These are phyloP conservation scores for Pampusana beccarii DNA, from an alignment of 2,113 vertebrate species.

Conservation along the genomic window DNA sequence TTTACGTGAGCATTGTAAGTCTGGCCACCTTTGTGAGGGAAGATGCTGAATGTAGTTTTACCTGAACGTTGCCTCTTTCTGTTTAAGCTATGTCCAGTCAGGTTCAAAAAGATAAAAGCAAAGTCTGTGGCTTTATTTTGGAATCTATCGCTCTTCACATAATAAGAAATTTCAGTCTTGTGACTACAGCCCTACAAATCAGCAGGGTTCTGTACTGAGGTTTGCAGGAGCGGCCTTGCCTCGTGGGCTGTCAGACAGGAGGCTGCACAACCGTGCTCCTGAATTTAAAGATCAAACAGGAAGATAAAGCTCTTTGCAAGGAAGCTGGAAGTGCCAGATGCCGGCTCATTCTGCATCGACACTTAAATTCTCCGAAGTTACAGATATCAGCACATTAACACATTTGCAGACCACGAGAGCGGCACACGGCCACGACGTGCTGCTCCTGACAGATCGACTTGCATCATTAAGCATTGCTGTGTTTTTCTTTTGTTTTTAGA, in stretches of 20 bases:
- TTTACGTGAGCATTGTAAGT: not conserved
- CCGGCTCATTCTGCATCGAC: not conserved
- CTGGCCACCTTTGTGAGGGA: not conserved
- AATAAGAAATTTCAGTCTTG: not conserved
- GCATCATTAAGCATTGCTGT: not conserved
- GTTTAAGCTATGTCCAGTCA: not conserved
- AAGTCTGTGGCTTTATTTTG: not conserved
- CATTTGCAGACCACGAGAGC: not conserved
- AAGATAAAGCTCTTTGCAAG: not conserved
- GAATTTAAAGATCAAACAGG: not conserved
- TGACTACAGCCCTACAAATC: not conserved
- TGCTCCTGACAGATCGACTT: not conserved
- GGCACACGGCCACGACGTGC: fast-evolving
- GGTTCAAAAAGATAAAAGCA: not conserved
- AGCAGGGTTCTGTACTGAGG: not conserved
- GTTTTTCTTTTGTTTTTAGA: not conserved
- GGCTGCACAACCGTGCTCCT: not conserved
- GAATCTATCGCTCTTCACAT: not conserved
- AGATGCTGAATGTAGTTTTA: not conserved
- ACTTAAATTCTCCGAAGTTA: not conserved
- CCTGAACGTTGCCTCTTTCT: not conserved
- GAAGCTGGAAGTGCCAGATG: not conserved
- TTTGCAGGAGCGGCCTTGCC: not conserved
- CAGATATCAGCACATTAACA: not conserved
- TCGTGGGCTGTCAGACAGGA: not conserved